These are phyloP conservation scores for Syritta pipiens DNA, from an alignment of 2,888 invertebrate species.

Conservation along the genomic window DNA sequence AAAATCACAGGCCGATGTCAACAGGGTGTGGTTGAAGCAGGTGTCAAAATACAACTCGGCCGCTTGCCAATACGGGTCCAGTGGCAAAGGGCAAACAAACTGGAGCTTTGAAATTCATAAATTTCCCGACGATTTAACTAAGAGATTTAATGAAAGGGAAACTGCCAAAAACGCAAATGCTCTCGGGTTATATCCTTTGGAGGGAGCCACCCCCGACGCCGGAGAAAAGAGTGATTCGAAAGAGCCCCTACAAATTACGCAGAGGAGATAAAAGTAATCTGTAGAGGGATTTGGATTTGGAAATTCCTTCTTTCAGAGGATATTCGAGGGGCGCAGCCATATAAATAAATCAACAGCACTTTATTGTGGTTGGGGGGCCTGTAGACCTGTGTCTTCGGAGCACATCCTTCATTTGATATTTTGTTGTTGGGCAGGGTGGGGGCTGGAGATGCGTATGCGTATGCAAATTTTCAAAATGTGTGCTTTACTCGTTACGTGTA, in stretches of 20 bases:
- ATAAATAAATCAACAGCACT: slow-evolving; percentile 45
- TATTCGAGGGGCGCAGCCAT: slow-evolving; percentile 2
- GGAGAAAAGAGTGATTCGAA: neutral
- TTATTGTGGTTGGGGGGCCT: slow-evolving; percentile 5
- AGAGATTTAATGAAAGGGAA: slow-evolving; percentile 27
- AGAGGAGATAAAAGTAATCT: slow-evolving; percentile 17
- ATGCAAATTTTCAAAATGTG: slow-evolving; percentile 34
- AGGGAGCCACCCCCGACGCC: neutral
- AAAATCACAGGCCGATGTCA: neutral
- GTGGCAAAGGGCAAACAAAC: neutral
- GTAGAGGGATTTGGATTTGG: slow-evolving; percentile 33
- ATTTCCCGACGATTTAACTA: slow-evolving; percentile 41
- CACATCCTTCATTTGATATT: slow-evolving; percentile 3
- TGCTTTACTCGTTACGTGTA: slow-evolving; percentile 12
- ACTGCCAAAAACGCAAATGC: slow-evolving; percentile 28
- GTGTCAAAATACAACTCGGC: slow-evolving; percentile 3
- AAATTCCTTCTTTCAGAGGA: slow-evolving; percentile 2
- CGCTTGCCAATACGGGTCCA: neutral
- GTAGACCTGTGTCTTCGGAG: neutral
- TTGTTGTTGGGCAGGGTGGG: neutral
- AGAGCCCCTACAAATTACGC: slow-evolving; percentile 13
- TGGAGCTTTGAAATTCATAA: slow-evolving; percentile 35
- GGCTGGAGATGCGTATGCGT: neutral
- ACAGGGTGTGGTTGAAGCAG: neutral
- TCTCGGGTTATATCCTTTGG: neutral